Evolutionary conservation across 1,140 invertebrate species (phyloP).

Genomic region (Bicyclus anynana): DNA sequence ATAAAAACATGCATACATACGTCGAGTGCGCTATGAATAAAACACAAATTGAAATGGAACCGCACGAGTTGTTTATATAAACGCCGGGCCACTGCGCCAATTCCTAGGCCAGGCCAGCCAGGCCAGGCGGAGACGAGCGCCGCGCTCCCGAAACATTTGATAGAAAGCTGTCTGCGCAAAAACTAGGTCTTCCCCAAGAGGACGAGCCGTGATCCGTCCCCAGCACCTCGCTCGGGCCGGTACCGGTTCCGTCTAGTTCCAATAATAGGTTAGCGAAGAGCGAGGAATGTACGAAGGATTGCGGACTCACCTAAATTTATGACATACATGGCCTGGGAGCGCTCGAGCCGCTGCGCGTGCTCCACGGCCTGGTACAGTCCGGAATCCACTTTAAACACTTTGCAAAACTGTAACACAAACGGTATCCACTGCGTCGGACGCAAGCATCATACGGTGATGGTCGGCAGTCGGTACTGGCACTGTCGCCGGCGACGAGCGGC

Average conservation of each 20-base stretch:
- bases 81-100: slow-evolving; percentile 22
- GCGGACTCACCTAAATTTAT: slow-evolving; percentile 74
- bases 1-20: slow-evolving; percentile 70
- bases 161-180: slow-evolving; percentile 48
- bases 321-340: slow-evolving; percentile 75
- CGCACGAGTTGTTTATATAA: slow-evolving; percentile 39
- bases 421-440: slow-evolving; percentile 53
- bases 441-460: slow-evolving; percentile 67
- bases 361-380: slow-evolving; percentile 70
- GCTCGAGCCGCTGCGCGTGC: slow-evolving; percentile 68
- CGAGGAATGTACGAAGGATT: slow-evolving; percentile 57
- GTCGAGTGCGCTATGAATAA: slow-evolving; percentile 60
- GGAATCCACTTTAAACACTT: slow-evolving; percentile 71
- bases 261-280: slow-evolving; percentile 46
- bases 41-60: slow-evolving; percentile 59
- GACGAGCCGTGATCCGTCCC: slow-evolving; percentile 24
- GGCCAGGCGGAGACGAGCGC: slow-evolving; percentile 13
- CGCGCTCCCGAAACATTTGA: slow-evolving; percentile 22
- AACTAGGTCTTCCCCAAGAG: slow-evolving; percentile 30
- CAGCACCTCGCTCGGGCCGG: slow-evolving; percentile 33
- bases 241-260: slow-evolving; percentile 63
- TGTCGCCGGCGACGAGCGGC: slow-evolving; percentile 41
- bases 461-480: slow-evolving; percentile 53
- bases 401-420: slow-evolving; percentile 56
- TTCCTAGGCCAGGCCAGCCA: slow-evolving; percentile 11